Percentiles rank a stretch among this genome's conserved stretches.
Evolutionary conservation across 2,113 vertebrate genomes (phyloP).

Genomic region (Trochalopteron elliotii): DNA sequence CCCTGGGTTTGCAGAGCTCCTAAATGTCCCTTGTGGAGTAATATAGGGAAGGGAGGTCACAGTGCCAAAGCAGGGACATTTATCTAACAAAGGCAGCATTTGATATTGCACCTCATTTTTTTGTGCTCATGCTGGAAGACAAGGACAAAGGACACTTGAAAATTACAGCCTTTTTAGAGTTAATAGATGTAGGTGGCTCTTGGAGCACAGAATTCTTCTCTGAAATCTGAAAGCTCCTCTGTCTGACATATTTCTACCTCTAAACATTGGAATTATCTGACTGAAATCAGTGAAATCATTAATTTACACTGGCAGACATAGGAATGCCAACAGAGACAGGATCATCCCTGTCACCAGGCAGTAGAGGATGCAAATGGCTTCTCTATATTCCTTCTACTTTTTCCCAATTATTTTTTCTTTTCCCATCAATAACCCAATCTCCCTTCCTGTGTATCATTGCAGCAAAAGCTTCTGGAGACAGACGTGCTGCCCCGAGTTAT

Average conservation of each 20-base stretch:
- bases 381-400: not conserved
- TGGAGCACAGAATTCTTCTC: not conserved
- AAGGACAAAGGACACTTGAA: not conserved
- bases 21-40: not conserved
- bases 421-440: not conserved
- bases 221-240: not conserved
- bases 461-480: not conserved
- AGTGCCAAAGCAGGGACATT: accelerated
- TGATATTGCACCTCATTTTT: not conserved
- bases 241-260: not conserved
- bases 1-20: not conserved
- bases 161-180: not conserved
- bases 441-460: not conserved
- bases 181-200: not conserved
- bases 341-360: not conserved
- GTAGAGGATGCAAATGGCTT: not conserved
- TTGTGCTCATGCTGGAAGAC: not conserved
- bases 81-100: not conserved
- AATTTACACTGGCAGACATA: not conserved
- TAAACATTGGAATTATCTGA: not conserved
- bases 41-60: not conserved
- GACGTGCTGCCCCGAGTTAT: not conserved
- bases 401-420: not conserved
- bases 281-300: not conserved
- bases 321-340: not conserved